Base-by-base conservation (phyloP, 1,140 invertebrate species). In the Chymomyza costata region DNA sequence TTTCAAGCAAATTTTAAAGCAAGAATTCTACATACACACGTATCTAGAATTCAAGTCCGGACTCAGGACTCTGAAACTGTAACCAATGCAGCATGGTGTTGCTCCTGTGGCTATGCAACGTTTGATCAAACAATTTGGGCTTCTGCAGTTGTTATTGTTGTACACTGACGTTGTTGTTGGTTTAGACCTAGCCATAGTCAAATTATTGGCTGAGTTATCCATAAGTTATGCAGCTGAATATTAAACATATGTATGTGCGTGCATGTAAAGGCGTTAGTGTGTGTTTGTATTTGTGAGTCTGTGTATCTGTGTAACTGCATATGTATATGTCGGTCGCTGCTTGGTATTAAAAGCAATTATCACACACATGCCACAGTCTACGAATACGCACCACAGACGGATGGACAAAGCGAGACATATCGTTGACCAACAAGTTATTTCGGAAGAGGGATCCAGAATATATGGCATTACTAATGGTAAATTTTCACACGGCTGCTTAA, bases 221-320 rank as follows among this genome's bases (percentile, higher is more conserved):
- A 78, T 78, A 80, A 78, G 58, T 80, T 80, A 78, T 78, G 71
- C 73, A 80, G 54, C 71, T 78, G 71, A 62, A 78, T 78, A 78
- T 78, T 80, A 67, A 80, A 56, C 54, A 25, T 39, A 44, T 32
- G 41, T 31, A n/a, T n/a, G n/a, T n/a, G n/a, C n/a, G n/a, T n/a
- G n/a, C n/a, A n/a, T n/a, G n/a, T n/a, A n/a, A n/a, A n/a, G n/a
- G n/a, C n/a, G n/a, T n/a, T n/a, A n/a, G 56, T 47, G 34, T 49
- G 48, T 43, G 28, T 19, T 25, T 8, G 8, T 25, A 25, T 8
- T 25, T 8, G 45, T 8, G 18, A 6, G 17, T 35, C 3, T 14
- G 21, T 18, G 45, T 16, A 13, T 5, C 13, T 3, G 39, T 11
- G 38, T 18, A 45, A 35, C 38, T 14, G 52, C 21, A 32, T 5